A percentile compares a stretch with the other conserved stretches of the same genome.
Conservation (phyloP, 1,140 invertebrate species). For the Nasonia vitripennis region DNA sequence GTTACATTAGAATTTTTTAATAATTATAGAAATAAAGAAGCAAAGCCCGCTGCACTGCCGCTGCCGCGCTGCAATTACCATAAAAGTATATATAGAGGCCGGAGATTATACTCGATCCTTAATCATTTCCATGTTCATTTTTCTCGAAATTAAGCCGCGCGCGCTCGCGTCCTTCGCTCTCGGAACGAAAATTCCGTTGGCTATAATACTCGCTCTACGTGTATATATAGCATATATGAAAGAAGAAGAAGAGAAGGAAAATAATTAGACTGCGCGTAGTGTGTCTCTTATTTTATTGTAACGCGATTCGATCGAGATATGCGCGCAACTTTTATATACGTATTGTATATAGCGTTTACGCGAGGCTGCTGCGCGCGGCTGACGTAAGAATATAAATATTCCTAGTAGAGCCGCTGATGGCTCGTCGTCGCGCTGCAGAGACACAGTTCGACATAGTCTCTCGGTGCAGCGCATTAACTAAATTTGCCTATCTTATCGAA, state of each 20-base stretch:
- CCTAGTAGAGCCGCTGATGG: constrained; percentile 32
- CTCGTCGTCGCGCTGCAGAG: neutral
- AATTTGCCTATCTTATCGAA: constrained; percentile 70
- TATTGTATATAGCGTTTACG: constrained; percentile 43
- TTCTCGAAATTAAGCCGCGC: neutral
- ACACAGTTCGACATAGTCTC: neutral
- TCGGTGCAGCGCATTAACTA: constrained; percentile 61
- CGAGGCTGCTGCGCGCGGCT: constrained; percentile 51
- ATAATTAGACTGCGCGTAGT: neutral
- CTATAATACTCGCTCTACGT: neutral
- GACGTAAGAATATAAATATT: constrained; percentile 71
- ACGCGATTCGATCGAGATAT: constrained; percentile 43
- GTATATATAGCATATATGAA: too few relatives aligned
- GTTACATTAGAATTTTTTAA: constrained; percentile 51
- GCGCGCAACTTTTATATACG: constrained; percentile 2
- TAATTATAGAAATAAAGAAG: constrained; percentile 50
- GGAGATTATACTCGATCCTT: constrained; percentile 38
- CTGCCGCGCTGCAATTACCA: constrained; percentile 36
- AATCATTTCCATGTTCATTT: constrained; percentile 47
- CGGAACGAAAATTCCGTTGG: constrained; percentile 10
- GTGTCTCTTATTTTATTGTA: neutral
- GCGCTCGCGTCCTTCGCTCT: neutral
- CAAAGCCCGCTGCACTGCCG: neutral
- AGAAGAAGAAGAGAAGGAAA: neutral
- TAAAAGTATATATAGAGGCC: constrained; percentile 39